These are phyloP conservation scores for Cetonia aurata DNA, from an alignment of 2,888 invertebrate genomes.

Conservation along the genomic window DNA sequence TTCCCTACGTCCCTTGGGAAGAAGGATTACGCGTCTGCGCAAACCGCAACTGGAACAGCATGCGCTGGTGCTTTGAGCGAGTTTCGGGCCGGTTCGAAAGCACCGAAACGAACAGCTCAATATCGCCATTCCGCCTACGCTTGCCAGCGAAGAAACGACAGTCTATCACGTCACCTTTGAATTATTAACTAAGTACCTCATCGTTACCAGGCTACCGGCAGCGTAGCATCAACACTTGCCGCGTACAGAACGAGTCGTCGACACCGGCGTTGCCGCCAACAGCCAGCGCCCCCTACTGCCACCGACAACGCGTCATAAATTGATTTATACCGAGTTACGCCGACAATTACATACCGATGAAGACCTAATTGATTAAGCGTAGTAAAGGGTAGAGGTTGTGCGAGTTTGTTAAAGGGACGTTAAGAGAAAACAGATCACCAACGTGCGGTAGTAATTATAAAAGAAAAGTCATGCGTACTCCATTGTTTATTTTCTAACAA, in stretches of 20 bases:
- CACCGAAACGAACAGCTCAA: neutral
- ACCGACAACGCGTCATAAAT: constrained; percentile 21
- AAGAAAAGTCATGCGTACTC: no score
- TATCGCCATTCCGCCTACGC: neutral
- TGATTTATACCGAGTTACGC: constrained; percentile 30
- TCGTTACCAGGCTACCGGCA: constrained; percentile 49
- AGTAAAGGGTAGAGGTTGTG: neutral
- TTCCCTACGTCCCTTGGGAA: no score
- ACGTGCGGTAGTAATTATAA: no score
- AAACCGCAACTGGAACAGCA: no score
- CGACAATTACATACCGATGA: neutral
- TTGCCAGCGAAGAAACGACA: constrained; percentile 46
- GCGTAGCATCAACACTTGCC: constrained; percentile 49
- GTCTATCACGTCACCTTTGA: constrained; percentile 51
- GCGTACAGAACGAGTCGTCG: constrained; percentile 45
- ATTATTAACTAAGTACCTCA: constrained; percentile 50
- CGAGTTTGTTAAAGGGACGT: neutral
- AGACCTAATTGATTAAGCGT: constrained; percentile 15
- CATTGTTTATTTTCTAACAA: no score
- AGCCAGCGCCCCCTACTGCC: constrained; percentile 1
- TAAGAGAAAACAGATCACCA: no score
- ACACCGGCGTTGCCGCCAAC: constrained; percentile 24
- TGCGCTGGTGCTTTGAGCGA: no score
- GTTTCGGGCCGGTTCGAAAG: no score
- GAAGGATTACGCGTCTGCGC: no score